Conservation (phyloP, 2,113 vertebrate species). For the Muntiacus reevesi region DNA sequence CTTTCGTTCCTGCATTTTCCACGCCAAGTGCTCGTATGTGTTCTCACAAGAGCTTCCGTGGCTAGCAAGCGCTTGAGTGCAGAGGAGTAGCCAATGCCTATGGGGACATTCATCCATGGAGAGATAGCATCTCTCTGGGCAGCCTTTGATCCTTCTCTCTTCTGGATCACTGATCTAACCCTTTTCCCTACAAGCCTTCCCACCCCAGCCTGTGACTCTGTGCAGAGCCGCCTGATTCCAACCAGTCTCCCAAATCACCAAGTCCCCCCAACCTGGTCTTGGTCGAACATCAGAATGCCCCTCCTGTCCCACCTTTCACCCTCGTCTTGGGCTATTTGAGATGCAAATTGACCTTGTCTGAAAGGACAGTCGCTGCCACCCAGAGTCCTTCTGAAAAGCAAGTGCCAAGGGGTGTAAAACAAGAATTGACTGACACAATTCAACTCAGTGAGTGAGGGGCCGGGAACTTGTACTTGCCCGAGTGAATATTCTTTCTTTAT, state of each 20-base stretch:
- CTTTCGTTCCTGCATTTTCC: neutral
- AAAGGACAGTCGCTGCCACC: neutral
- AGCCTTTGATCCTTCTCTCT: conserved; percentile 19
- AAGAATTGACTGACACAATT: neutral
- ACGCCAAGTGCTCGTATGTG: neutral
- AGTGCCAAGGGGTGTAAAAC: neutral
- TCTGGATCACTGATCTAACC: conserved; percentile 5
- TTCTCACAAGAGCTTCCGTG: neutral
- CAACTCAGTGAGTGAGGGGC: neutral
- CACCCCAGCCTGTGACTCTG: neutral
- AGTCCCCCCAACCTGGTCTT: neutral
- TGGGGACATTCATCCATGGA: neutral
- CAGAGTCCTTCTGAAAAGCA: neutral
- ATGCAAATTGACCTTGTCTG: neutral
- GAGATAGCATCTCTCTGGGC: neutral
- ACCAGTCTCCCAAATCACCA: neutral
- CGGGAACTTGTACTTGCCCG: accelerated
- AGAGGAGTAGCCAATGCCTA: neutral
- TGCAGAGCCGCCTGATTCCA: neutral
- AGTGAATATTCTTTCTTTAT: neutral
- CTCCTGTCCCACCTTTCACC: neutral
- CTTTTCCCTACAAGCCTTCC: neutral
- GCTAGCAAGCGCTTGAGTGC: neutral
- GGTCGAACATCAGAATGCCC: neutral
- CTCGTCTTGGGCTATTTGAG: neutral